Evolutionary conservation across 2,113 vertebrate genomes (phyloP).

Genomic region (Cyanoliseus patagonus): DNA sequence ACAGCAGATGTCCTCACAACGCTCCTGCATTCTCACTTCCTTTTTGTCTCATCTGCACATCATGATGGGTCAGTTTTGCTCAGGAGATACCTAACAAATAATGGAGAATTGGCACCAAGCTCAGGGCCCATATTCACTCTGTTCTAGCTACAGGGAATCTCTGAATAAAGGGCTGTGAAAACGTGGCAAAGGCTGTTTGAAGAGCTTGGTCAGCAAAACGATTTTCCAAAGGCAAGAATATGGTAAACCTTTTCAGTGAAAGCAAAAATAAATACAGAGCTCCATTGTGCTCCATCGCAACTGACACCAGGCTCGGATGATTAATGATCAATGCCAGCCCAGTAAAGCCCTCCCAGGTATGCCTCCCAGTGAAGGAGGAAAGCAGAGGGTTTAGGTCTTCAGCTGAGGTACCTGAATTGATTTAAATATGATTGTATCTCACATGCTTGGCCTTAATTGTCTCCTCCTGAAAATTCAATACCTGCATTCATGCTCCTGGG

Average conservation of each 20-base stretch:
- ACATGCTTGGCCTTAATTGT: constrained; percentile 61
- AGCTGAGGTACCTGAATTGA: constrained; percentile 39
- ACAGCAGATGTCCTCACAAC: background rate
- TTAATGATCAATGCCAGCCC: constrained; percentile 3
- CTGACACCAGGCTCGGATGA: background rate
- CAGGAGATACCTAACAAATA: background rate
- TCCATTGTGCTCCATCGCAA: constrained; percentile 14
- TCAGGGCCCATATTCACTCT: background rate
- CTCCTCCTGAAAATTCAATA: constrained; percentile 73
- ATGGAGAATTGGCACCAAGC: background rate
- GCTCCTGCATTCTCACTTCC: background rate
- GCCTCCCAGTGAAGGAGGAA: background rate
- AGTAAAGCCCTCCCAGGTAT: constrained; percentile 8
- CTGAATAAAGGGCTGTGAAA: background rate
- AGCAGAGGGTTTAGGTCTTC: background rate
- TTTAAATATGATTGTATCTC: constrained; percentile 64
- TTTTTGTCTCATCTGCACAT: background rate
- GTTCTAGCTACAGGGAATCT: background rate
- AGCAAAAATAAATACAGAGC: constrained; percentile 34
- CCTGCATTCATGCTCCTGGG: constrained; percentile 69
- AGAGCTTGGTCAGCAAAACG: background rate
- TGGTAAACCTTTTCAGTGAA: constrained; percentile 5
- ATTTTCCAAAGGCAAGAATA: constrained; percentile 5
- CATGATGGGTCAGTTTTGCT: fast-evolving
- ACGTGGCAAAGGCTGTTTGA: background rate